Base-by-base conservation (phyloP, 2,888 invertebrate species). In the Catocala nupta region DNA sequence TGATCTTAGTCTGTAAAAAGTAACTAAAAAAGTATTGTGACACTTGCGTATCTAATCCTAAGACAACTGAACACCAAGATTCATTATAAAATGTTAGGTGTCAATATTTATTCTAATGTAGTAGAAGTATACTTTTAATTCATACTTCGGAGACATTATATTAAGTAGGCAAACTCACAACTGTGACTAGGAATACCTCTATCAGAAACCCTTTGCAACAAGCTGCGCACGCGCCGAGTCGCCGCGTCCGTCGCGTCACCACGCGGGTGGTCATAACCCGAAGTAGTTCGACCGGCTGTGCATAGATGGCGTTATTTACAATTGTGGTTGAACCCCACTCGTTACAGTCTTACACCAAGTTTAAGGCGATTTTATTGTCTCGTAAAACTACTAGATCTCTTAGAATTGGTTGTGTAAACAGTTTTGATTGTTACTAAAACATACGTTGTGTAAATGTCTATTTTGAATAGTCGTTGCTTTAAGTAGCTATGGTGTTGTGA, bases 281-380 rank as follows among this genome's bases (percentile, higher is more conserved):
- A 62, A 54, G 78, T 64, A 77, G 86, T 92, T 81, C 83, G 11
- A 59, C 55, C 85, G 81, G 80, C 77, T 85, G 86, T 80, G 77
- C 69, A 68, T 82, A 93, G 93, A 83, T 92, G 91, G 91, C 90
- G 86, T 65, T 90, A 71, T 81, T 79, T 77, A 76, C 68, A 81
- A 77, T 58, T 70, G 70, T 25, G 66, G 71, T 57, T 16, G 42
- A 68, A 61, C 50, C 49, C 39, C 6, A 65, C 59, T 71, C 57
- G 63, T 56, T 62, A 57, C 48, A 55, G 54, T 52, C 65, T 43
- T 55, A 59, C 44, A 54, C 51, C 50, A 71, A 69, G 63, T 71
- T 56, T 63, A 58, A 75, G 66, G 58, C 57, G 8, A 42, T 67
- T 82, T 82, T 81, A 81, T 78, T 66, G 65, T 65, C 63, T 71